Evolutionary conservation across 2,888 invertebrate species (phyloP).

Genomic region (Meloe dianella): DNA sequence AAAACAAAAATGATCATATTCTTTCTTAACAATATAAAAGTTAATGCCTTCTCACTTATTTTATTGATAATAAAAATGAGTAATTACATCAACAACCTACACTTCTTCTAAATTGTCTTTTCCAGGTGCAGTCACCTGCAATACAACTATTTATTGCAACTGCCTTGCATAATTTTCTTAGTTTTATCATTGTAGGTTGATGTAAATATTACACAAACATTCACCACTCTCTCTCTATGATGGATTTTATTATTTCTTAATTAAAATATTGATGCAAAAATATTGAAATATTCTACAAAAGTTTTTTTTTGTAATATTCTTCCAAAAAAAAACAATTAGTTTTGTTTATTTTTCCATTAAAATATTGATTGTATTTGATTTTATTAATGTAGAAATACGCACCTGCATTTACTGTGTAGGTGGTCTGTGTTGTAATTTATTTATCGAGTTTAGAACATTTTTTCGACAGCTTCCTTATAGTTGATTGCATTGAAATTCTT

Average conservation of each 20-base stretch:
- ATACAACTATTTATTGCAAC: not conserved
- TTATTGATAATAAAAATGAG: not conserved
- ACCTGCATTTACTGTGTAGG: not conserved
- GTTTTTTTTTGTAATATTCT: not conserved
- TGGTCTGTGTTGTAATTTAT: not conserved
- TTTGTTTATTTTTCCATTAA: not conserved
- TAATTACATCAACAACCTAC: not conserved
- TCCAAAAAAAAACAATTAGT: not conserved
- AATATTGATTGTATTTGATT: not conserved
- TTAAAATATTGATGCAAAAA: no score
- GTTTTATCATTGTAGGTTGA: not conserved
- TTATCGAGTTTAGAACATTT: not conserved
- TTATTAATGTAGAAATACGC: not conserved
- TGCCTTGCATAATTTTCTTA: not conserved
- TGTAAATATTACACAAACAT: not conserved
- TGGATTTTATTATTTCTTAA: not conserved
- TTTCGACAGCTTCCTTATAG: not conserved
- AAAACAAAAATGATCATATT: no score
- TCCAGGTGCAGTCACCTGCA: slow-evolving; percentile 9
- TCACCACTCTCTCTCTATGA: not conserved
- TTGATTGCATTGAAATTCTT: not conserved
- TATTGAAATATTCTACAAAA: no score
- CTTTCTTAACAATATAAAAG: not conserved
- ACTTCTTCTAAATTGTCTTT: not conserved
- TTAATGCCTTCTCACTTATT: not conserved